Evolutionary conservation across 2,888 invertebrate species (phyloP), one percentile per base, ranked within the genome.

Genomic region (Folsomia candida): DNA sequence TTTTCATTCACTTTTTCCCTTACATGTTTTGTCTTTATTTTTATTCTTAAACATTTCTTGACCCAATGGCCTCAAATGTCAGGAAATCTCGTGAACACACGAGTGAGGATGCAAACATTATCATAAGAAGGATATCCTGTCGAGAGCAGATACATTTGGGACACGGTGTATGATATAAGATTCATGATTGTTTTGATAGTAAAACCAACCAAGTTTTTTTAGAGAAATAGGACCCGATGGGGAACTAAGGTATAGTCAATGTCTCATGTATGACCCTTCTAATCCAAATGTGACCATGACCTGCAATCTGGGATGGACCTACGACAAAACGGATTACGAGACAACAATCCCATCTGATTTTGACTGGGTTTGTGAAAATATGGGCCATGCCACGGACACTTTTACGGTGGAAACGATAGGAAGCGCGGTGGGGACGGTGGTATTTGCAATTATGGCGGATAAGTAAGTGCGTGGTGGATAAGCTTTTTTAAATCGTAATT

Each of bases 381-480:
- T 63, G 2, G 51, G 71, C 51, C 76, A 77, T 51, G 71, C 76
- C 25, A 85, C 87, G 69, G 87, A 87, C 81, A 83, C 85, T 51
- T 85, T 87, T 78, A 86, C 86, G 51, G 82, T 85, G 77, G 83
- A 83, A 71, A 85, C 85, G 77, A 82, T 86, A 68, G 86, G 87
- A 37, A 87, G 87, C 81, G 85, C 87, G 69, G 78, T 86, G 66
- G 87, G 87, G 62, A 86, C 86, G 37, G 84, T 87, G 79, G 81
- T 86, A 75, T 85, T 87, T 80, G 87, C 87, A 73, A 86, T 86
- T 81, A 81, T 87, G 76, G 87, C 87, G 68, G 88, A 88, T 81
- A 84, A 82, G 87, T 87, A 37, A 61, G 64, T 69, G 24, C 59
- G 20, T 6, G n/a, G n/a, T n/a, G n/a, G n/a, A n/a, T n/a, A n/a